These are phyloP conservation scores for Glomeris marginata DNA, from an alignment of 2,888 invertebrate species.

Conservation along the genomic window DNA sequence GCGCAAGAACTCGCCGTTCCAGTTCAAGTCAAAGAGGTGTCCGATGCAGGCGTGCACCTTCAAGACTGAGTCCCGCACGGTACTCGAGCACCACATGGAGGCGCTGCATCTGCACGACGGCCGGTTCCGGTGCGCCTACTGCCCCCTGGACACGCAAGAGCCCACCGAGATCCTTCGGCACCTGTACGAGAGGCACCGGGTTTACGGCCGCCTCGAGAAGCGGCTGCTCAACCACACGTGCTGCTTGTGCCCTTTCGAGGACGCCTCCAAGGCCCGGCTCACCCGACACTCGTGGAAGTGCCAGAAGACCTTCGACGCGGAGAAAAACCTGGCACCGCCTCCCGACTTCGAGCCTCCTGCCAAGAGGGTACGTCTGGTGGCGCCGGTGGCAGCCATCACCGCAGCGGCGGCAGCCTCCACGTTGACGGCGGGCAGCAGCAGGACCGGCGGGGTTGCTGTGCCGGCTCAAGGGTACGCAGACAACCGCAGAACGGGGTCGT, in stretches of 20 bases:
- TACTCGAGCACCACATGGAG: conserved; percentile 73
- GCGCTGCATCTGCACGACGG: conserved; percentile 82
- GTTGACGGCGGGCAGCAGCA: background rate
- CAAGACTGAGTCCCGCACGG: conserved; percentile 68
- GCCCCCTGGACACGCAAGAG: conserved; percentile 61
- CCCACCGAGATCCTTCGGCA: conserved; percentile 70
- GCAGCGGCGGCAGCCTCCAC: conserved; percentile 15
- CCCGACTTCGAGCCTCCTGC: conserved; percentile 83
- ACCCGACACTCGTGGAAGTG: conserved; percentile 76
- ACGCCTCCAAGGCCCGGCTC: conserved; percentile 79
- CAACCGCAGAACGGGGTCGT: background rate
- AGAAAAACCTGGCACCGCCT: conserved; percentile 60
- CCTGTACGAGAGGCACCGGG: conserved; percentile 78
- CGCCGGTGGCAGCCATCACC: conserved; percentile 21
- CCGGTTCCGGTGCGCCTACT: conserved; percentile 58
- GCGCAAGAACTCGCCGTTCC: conserved; percentile 66
- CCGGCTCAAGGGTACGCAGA: background rate
- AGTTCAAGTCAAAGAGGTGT: conserved; percentile 58
- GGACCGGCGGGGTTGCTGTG: background rate
- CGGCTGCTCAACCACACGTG: conserved; percentile 81
- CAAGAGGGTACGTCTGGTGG: conserved; percentile 37
- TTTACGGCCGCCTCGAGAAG: conserved; percentile 64
- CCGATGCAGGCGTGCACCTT: conserved; percentile 60
- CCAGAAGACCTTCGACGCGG: conserved; percentile 74
- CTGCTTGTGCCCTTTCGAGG: conserved; percentile 84